phyloP scores from a whole-genome alignment of 2,113 vertebrate species.

The Trachemys scripta region DNA sequence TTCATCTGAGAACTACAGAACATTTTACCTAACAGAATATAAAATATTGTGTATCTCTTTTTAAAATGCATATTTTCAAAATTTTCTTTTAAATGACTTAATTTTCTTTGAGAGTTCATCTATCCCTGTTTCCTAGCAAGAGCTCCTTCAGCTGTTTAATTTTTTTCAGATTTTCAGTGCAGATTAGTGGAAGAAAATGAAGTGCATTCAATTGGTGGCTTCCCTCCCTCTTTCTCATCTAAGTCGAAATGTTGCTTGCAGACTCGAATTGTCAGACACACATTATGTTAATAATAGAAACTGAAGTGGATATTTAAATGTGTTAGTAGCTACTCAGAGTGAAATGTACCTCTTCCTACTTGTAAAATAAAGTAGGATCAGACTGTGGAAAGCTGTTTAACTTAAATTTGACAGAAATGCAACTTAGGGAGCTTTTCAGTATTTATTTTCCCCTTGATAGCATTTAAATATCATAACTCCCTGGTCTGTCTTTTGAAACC shows the following conservation, averaged over 20 bases:
- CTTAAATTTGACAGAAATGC: conserved; percentile 30
- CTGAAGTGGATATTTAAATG: conserved; percentile 65
- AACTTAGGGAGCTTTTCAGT: conserved; percentile 44
- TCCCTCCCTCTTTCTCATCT: neutral
- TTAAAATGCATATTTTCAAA: neutral
- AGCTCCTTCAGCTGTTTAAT: neutral
- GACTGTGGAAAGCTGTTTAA: conserved; percentile 40
- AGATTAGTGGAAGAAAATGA: conserved; percentile 5
- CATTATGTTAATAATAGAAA: conserved; percentile 63
- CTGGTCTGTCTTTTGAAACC: conserved; percentile 56
- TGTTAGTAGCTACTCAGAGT: conserved; percentile 52
- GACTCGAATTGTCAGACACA: conserved; percentile 51
- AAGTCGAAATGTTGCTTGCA: conserved; percentile 40
- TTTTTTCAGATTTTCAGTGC: neutral
- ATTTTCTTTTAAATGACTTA: neutral
- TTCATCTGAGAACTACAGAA: neutral
- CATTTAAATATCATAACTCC: conserved; percentile 42
- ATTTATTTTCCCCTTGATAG: conserved; percentile 46
- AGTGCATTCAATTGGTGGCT: neutral
- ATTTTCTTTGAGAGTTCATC: neutral
- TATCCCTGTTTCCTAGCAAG: neutral
- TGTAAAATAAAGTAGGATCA: conserved; percentile 49
- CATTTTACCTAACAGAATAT: neutral
- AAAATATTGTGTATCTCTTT: neutral
- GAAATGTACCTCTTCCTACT: conserved; percentile 51